Conservation (phyloP, 2,113 vertebrate species). For the Haemorhous mexicanus region DNA sequence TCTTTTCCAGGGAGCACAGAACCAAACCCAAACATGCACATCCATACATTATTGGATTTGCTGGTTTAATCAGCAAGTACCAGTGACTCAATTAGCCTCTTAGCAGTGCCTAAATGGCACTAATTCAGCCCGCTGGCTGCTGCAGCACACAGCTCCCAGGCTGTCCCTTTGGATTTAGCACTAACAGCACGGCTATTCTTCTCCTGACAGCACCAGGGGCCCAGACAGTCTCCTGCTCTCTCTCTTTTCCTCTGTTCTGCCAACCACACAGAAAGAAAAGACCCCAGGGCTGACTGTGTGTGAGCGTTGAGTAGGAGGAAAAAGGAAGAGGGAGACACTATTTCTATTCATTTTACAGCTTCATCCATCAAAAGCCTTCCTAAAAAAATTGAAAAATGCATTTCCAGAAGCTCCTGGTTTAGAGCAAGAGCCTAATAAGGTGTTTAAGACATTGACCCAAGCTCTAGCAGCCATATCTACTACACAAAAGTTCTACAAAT, state of each 20-base stretch:
- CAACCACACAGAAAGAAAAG: slow-evolving; percentile 65
- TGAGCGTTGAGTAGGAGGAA: slow-evolving; percentile 58
- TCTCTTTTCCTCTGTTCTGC: slow-evolving; percentile 50
- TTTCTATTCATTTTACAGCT: slow-evolving; percentile 67
- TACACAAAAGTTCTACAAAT: neutral
- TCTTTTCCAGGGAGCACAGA: slow-evolving; percentile 11
- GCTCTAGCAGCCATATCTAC: neutral
- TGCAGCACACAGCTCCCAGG: slow-evolving; percentile 39
- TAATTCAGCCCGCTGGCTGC: slow-evolving; percentile 60
- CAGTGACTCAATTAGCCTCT: slow-evolving; percentile 60
- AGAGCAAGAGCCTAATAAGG: slow-evolving; percentile 42
- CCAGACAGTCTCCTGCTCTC: slow-evolving; percentile 55
- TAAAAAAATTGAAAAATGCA: neutral
- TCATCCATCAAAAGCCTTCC: slow-evolving; percentile 53
- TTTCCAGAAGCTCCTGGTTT: slow-evolving; percentile 41
- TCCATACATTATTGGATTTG: slow-evolving; percentile 53
- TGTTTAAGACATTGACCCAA: slow-evolving; percentile 25
- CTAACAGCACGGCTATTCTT: slow-evolving; percentile 55
- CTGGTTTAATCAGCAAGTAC: slow-evolving; percentile 60
- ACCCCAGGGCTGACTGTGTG: slow-evolving; percentile 60
- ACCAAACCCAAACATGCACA: slow-evolving; percentile 42
- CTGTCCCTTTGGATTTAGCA: slow-evolving; percentile 41
- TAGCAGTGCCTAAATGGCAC: slow-evolving; percentile 53
- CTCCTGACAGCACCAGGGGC: slow-evolving; percentile 55
- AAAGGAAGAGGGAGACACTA: slow-evolving; percentile 68